Evolutionary conservation across 2,113 vertebrate genomes (phyloP).

Genomic region (Rhinopithecus roxellana): DNA sequence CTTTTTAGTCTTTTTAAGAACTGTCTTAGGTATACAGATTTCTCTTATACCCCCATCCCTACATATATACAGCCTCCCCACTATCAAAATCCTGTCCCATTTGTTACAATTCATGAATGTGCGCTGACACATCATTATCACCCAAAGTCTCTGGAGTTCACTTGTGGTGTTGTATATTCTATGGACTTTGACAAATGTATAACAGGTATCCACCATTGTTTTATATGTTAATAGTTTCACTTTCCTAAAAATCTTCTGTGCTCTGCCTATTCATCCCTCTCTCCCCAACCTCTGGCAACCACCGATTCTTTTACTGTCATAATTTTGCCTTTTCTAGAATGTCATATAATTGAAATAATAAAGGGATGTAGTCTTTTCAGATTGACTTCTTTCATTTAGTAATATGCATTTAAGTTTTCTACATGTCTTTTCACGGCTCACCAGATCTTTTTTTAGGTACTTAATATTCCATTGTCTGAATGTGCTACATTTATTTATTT

Average conservation of each 20-base stretch:
- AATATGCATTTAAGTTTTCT: not conserved
- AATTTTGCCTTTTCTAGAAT: not conserved
- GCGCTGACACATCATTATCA: not conserved
- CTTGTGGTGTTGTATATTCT: not conserved
- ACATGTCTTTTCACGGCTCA: not conserved
- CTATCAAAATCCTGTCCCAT: not conserved
- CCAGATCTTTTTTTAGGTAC: not conserved
- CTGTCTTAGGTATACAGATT: not conserved
- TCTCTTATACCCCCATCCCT: not conserved
- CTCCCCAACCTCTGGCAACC: not conserved
- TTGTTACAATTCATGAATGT: not conserved
- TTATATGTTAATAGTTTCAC: not conserved
- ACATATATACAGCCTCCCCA: not conserved
- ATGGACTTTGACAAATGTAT: not conserved
- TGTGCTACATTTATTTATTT: not conserved
- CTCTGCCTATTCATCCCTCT: not conserved
- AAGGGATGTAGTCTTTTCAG: not conserved
- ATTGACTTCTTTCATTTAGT: not conserved
- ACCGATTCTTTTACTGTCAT: not conserved
- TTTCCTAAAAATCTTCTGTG: not conserved
- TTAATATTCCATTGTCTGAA: not conserved
- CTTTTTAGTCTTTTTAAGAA: not conserved
- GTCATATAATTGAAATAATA: not conserved
- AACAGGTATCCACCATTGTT: not conserved
- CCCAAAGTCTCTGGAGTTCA: not conserved